A percentile compares a stretch with the other conserved stretches of the same genome.
Conservation (phyloP, 2,797 vertebrate genomes). For the Arrhamphus sclerolepis region DNA sequence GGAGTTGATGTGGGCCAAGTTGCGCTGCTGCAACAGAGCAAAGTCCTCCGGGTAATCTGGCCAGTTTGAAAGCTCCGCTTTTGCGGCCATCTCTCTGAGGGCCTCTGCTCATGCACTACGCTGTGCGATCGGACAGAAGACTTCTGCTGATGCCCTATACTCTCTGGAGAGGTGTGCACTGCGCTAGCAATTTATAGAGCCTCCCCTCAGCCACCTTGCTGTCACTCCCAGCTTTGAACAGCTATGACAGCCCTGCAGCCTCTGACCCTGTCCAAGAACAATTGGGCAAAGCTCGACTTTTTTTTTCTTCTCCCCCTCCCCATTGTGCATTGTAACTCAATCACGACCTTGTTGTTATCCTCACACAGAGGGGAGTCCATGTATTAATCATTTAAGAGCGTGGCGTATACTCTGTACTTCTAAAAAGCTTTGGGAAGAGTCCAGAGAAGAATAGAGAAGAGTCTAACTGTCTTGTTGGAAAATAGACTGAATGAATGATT, state of each 20-base stretch:
- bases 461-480: too few relatives aligned
- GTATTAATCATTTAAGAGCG: constrained; percentile 67
- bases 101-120: constrained; percentile 21
- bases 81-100: constrained; percentile 70
- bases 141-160: constrained; percentile 18
- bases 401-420: constrained; percentile 17
- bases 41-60: constrained; percentile 73
- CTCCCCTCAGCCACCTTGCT: constrained; percentile 60
- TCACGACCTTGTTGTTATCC: constrained; percentile 67
- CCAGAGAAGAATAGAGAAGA: background rate
- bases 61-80: constrained; percentile 72
- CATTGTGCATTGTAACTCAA: constrained; percentile 78
- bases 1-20: constrained; percentile 65
- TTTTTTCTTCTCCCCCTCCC: background rate
- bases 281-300: constrained; percentile 68
- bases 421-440: constrained; percentile 1
- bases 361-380: constrained; percentile 40
- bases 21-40: constrained; percentile 63
- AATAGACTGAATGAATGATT: too few relatives aligned
- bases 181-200: constrained; percentile 56
- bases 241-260: constrained; percentile 60
- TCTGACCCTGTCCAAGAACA: constrained; percentile 71
- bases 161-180: constrained; percentile 39
- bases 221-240: constrained; percentile 63
- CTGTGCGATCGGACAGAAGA: constrained; percentile 36